Base-by-base conservation (phyloP, 2,113 vertebrate species). In the Muntiacus reevesi region DNA sequence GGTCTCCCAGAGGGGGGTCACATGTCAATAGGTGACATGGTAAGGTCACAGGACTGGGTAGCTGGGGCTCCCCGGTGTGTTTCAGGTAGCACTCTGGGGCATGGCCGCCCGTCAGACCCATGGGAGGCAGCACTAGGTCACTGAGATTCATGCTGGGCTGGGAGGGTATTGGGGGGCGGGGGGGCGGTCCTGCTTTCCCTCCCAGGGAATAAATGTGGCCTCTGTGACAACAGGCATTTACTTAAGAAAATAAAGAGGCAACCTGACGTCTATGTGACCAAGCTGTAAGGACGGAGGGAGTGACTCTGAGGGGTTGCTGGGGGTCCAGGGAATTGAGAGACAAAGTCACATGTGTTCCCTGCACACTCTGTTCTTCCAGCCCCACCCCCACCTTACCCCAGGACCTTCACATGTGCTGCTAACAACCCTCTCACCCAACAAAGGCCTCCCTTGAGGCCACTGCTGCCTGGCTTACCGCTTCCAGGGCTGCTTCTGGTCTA, bases 161-260 rank as follows among this genome's bases (percentile, higher is more conserved):
- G 7, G 5, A 13, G 59, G 11, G 60, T 30, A 27, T 1, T 2
- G 10, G 8, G 12, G 5, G 2, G 1, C 2, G 33, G 7, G 19
- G 0, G 52, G 21, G 43, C 43, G 43, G 21, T 28, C 43, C 59
- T 59, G 36, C 14, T 40, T 40, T 55, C 40, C 47, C 3, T 43
- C 19, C 6, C 6, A 25, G 82, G 50, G n/a, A 59, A 43, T 11
- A 23, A 45, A 27, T 0, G 23, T 10, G 7, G 52, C 40, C 30
- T 54, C 23, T 82, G 85, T 19, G 6, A 14, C 2, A 43, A 25
- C 1, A 25, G 33, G 17, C 12, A 14, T 71, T 52, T 9, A 28
- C n/a, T 82, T 43, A 52, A 52, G 87, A 84, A 83, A 45, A 55
- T 16, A 86, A 54, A 45, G 33, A n/a, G 36, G 16, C 74, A 90